These are phyloP conservation scores for Drosophila pegasa DNA, from an alignment of 2,888 invertebrate species.

Conservation along the genomic window DNA sequence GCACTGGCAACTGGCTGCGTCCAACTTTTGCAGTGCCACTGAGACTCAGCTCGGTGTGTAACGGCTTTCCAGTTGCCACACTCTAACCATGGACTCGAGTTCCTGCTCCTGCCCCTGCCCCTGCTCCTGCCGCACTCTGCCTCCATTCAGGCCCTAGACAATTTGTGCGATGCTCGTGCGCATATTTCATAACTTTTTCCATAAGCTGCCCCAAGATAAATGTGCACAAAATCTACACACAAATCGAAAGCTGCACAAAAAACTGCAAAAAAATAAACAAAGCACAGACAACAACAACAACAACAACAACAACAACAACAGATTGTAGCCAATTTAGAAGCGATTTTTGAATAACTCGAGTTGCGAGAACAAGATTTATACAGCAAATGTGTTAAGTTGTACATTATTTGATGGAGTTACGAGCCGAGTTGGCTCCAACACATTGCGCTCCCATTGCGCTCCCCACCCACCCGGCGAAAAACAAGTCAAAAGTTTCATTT, in stretches of 20 bases:
- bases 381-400: constrained; percentile 83
- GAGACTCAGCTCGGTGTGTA: constrained; percentile 30
- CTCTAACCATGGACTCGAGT: neutral
- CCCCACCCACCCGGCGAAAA: neutral
- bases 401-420: constrained; percentile 83
- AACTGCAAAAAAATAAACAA: constrained; percentile 52
- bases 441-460: neutral
- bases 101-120: neutral
- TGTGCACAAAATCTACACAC: constrained; percentile 82
- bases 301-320: constrained; percentile 37
- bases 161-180: constrained; percentile 75
- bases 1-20: constrained; percentile 7
- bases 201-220: constrained; percentile 83
- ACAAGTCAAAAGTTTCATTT: constrained; percentile 43
- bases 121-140: neutral
- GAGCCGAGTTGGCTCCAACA: constrained; percentile 34
- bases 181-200: constrained; percentile 83
- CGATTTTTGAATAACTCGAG: constrained; percentile 82
- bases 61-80: constrained; percentile 29
- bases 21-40: constrained; percentile 23
- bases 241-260: constrained; percentile 81
- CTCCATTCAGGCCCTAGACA: constrained; percentile 48
- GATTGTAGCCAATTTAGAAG: constrained; percentile 82
- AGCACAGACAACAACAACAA: constrained; percentile 40
- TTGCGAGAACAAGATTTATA: constrained; percentile 81